Evolutionary conservation across 2,797 vertebrate species (phyloP).

Genomic region (Meda fulgida): DNA sequence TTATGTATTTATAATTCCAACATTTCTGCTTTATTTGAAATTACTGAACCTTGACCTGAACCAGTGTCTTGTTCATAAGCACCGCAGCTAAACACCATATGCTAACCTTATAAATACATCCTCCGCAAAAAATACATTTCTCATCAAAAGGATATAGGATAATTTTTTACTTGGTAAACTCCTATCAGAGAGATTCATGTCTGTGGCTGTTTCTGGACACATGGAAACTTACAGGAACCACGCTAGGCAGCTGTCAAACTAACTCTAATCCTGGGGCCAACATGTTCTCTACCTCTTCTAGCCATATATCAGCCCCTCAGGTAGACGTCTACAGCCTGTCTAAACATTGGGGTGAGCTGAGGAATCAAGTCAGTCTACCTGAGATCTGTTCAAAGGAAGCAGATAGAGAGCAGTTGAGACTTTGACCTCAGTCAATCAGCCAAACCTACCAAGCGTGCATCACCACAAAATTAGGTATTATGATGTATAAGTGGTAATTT

Average conservation of each 20-base stretch:
- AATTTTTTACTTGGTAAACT: conserved; percentile 18
- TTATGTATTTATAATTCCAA: neutral
- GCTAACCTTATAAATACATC: neutral
- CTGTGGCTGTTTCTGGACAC: conserved; percentile 44
- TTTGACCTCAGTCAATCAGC: neutral
- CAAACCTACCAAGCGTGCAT: neutral
- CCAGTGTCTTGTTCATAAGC: neutral
- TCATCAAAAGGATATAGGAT: neutral
- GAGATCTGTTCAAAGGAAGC: conserved; percentile 70
- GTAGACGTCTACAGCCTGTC: conserved; percentile 54
- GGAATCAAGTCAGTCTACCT: conserved; percentile 16
- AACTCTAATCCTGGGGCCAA: conserved; percentile 67
- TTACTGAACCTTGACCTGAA: neutral
- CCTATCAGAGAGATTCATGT: conserved; percentile 40
- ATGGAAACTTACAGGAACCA: conserved; percentile 25
- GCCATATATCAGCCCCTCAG: conserved; percentile 53
- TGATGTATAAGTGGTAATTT: neutral
- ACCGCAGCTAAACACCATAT: neutral
- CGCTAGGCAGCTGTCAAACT: conserved; percentile 73
- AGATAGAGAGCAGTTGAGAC: conserved; percentile 48
- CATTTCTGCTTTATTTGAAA: neutral
- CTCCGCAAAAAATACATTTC: neutral
- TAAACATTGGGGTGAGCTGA: conserved; percentile 51
- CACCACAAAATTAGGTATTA: neutral
- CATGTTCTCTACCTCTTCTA: conserved; percentile 68